Base-by-base conservation (phyloP, 1,140 invertebrate species). In the Drosophila sulfurigaster region DNA sequence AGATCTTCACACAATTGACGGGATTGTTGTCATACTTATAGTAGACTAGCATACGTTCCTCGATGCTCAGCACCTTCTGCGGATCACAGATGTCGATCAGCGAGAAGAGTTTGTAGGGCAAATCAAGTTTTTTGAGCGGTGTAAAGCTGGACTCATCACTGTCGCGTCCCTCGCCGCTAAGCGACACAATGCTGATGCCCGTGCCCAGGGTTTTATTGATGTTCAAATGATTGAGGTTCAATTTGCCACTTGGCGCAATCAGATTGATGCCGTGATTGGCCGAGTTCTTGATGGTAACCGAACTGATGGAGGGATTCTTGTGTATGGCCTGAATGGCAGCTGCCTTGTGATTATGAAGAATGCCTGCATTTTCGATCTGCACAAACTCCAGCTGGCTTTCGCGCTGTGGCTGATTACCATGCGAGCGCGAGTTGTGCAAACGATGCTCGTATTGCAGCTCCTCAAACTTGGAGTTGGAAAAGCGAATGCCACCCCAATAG, bases 1-100 rank as follows among this genome's bases (percentile, higher is more conserved):
- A 99, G 79, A 99, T 98, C 93, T 99, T 99, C 0, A 99, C 97
- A 92, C 99, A 99, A 92, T 99, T 99, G 0, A 99, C 96, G 0
- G 98, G 96, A 93, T 96, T 95, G 82, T 99, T 99, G 77, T 99
- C 98, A 80, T 99, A 99, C 92, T 99, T 99, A 92, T 99, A 99
- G 92, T 99, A 99, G 1, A 99, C 79, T 2, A 99, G 91, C 4
- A 99, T 95, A 63, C 98, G 94, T 86, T 99, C 98, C 92, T 98
- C 96, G 1, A 99, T 94, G 5, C 94, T 94, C 28, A 99, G 95
- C 88, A 98, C 96, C 94, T 99, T 99, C 11, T 96, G 96, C 0
- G 98, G 96, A 92, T 99, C 97, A 92, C 99, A 99, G 64, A 99
- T 98, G 76, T 99, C 98, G 13, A 99, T 95, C 78, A 99, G 92